Percentiles rank a stretch among this genome's conserved stretches.
Evolutionary conservation across 2,888 invertebrate genomes (phyloP).

Genomic region (Druceiella hillmani): DNA sequence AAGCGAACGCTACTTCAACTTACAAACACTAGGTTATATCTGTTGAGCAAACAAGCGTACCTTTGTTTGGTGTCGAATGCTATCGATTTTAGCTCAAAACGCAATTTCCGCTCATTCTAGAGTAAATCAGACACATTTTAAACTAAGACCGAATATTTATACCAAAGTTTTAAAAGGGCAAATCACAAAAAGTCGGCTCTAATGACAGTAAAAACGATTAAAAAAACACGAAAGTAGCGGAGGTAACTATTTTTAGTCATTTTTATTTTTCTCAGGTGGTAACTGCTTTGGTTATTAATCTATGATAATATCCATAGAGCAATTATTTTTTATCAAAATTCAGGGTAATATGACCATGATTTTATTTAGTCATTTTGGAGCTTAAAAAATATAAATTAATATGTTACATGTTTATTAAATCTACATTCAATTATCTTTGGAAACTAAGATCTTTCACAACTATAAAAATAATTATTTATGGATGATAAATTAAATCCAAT

Average conservation of each 20-base stretch:
- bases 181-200: constrained; percentile 49
- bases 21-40: constrained; percentile 51
- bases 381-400: too few species aligned
- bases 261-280: constrained; percentile 29
- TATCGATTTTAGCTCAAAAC: constrained; percentile 52
- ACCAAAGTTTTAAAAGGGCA: constrained; percentile 50
- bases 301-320: too few species aligned
- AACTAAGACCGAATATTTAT: constrained; percentile 41
- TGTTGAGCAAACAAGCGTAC: constrained; percentile 52
- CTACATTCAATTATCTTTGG: too few species aligned
- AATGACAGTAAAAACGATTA: constrained; percentile 53
- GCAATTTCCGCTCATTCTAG: constrained; percentile 42
- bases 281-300: too few species aligned
- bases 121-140: constrained; percentile 47
- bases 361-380: too few species aligned
- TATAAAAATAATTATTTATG: too few species aligned
- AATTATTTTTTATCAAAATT: too few species aligned
- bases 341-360: too few species aligned
- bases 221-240: constrained; percentile 49
- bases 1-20: constrained; percentile 50
- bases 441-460: too few species aligned
- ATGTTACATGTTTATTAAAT: too few species aligned
- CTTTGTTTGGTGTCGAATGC: constrained; percentile 52
- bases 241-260: constrained; percentile 44
- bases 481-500: too few species aligned